phyloP scores from a whole-genome alignment of 2,888 invertebrate genomes.

The Ypsolopha sequella region DNA sequence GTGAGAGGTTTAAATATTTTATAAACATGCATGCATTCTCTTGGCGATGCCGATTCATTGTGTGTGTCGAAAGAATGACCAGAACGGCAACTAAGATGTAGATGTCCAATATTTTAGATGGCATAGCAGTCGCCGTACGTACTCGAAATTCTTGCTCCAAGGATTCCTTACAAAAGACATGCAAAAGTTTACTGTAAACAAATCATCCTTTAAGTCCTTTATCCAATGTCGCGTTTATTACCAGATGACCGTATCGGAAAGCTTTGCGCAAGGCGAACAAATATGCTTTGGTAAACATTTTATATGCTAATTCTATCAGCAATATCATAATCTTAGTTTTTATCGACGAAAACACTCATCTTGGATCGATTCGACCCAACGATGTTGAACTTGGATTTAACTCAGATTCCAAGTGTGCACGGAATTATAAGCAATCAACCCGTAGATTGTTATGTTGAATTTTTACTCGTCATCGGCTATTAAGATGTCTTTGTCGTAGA shows the following conservation, averaged over 20 bases:
- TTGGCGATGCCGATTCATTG: conserved; percentile 64
- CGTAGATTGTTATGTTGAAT: conserved; percentile 62
- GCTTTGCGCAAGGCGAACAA: conserved; percentile 17
- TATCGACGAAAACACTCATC: conserved; percentile 14
- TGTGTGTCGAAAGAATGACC: conserved; percentile 60
- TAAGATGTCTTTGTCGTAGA: conserved; percentile 69
- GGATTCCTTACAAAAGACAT: conserved; percentile 32
- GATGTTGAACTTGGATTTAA: conserved; percentile 34
- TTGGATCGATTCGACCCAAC: conserved; percentile 14
- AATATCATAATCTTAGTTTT: conserved; percentile 39
- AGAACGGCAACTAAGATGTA: conserved; percentile 65
- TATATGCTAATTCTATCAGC: no score
- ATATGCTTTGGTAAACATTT: no score
- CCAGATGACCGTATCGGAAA: conserved; percentile 44
- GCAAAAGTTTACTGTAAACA: conserved; percentile 35
- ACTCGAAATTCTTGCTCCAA: conserved; percentile 59
- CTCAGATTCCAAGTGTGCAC: conserved; percentile 29
- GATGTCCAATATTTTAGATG: conserved; percentile 72
- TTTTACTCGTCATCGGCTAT: conserved; percentile 68
- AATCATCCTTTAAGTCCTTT: conserved; percentile 30
- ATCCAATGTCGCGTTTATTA: conserved; percentile 26
- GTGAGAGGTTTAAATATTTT: conserved; percentile 41
- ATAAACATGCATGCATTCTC: conserved; percentile 64
- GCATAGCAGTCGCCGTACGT: conserved; percentile 67
- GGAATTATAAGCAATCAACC: conserved; percentile 63